phyloP scores from a whole-genome alignment of 2,113 vertebrate species.

The Microtus oregoni region DNA sequence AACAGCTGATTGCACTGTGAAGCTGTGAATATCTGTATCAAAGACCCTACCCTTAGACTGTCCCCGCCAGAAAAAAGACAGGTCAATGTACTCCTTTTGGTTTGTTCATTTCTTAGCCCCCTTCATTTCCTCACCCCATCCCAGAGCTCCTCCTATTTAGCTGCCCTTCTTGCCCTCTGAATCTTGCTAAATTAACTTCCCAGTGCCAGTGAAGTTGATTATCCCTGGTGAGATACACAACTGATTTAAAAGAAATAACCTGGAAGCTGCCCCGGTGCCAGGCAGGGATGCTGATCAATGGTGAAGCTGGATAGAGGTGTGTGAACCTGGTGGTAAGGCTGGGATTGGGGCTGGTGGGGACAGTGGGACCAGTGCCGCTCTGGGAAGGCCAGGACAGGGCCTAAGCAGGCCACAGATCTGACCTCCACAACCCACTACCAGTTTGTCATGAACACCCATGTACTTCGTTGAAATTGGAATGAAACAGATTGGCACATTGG shows the following conservation, averaged over 20 bases:
- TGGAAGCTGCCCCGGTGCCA: slow-evolving; percentile 83
- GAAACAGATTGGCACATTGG: neutral
- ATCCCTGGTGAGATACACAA: slow-evolving; percentile 85
- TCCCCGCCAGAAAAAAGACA: slow-evolving; percentile 88
- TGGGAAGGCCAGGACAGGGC: neutral
- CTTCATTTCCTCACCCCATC: neutral
- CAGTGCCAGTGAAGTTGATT: slow-evolving; percentile 86
- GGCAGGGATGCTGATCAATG: slow-evolving; percentile 85
- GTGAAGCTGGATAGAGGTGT: slow-evolving; percentile 78
- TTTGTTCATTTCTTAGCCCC: slow-evolving; percentile 61
- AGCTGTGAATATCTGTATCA: slow-evolving; percentile 89
- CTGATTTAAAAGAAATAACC: slow-evolving; percentile 94
- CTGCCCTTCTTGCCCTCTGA: neutral
- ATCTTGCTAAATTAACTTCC: slow-evolving; percentile 76
- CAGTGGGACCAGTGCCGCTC: neutral
- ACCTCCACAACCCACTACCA: neutral
- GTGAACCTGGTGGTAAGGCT: slow-evolving; percentile 83
- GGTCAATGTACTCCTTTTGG: slow-evolving; percentile 85
- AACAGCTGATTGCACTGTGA: slow-evolving; percentile 86
- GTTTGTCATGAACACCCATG: neutral
- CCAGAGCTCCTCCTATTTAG: neutral
- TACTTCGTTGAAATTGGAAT: neutral
- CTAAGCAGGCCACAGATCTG: neutral
- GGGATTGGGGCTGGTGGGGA: slow-evolving; percentile 50
- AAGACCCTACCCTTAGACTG: slow-evolving; percentile 86